Evolutionary conservation across 2,113 vertebrate genomes (phyloP).

Genomic region (Ailuropoda melanoleuca): DNA sequence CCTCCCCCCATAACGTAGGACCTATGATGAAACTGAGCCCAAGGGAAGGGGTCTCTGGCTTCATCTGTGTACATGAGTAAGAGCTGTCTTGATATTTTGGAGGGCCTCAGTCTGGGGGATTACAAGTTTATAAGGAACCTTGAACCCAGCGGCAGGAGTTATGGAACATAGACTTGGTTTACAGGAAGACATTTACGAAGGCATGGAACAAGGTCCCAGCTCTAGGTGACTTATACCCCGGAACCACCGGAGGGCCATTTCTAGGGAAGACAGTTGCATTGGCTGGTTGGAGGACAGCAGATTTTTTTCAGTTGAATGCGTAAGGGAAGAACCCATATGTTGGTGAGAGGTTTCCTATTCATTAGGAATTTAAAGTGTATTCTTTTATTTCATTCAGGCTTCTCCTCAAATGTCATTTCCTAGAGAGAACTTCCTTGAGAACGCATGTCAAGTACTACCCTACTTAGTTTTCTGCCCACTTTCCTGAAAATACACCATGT

Average conservation of each 20-base stretch:
- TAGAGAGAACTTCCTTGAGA: slow-evolving; percentile 12
- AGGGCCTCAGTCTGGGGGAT: neutral
- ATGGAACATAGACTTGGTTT: neutral
- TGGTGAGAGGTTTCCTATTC: neutral
- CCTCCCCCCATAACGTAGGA: neutral
- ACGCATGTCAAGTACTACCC: neutral
- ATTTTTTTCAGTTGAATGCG: neutral
- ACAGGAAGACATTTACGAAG: neutral
- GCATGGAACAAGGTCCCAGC: neutral
- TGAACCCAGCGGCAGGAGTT: neutral
- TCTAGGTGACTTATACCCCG: neutral
- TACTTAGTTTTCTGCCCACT: neutral
- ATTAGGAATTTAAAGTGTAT: neutral
- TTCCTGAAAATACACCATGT: neutral
- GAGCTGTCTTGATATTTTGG: neutral
- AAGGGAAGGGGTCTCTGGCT: neutral
- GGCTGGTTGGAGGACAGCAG: neutral
- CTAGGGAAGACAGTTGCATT: neutral
- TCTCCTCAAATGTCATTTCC: slow-evolving; percentile 24
- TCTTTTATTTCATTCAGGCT: slow-evolving; percentile 7
- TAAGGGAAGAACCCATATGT: neutral
- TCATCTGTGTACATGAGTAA: neutral
- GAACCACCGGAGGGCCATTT: neutral
- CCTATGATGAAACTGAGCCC: neutral
- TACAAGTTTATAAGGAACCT: neutral